Percentiles rank a stretch among this genome's conserved stretches.
Evolutionary conservation across 2,797 vertebrate species (phyloP).

Genomic region (Ataeniobius toweri): DNA sequence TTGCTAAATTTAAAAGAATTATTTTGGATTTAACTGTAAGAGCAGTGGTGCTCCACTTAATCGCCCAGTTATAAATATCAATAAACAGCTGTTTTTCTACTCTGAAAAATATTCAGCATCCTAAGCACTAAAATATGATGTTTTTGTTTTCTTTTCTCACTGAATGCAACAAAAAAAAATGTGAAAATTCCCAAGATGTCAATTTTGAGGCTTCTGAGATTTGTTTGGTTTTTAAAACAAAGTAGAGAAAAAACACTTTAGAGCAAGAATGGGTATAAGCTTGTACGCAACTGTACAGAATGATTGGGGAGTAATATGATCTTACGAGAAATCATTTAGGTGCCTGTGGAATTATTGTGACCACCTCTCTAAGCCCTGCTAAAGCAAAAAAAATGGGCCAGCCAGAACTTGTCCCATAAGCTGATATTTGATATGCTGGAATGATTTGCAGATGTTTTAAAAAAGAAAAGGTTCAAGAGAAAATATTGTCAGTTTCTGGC

Average conservation of each 20-base stretch:
- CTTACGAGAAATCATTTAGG: neutral
- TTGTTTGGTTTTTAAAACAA: neutral
- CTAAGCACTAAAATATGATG: neutral
- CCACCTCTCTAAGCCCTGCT: neutral
- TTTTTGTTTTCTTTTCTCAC: neutral
- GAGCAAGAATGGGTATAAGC: neutral
- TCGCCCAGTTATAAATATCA: neutral
- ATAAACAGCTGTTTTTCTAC: neutral
- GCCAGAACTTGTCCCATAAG: neutral
- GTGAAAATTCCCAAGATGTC: neutral
- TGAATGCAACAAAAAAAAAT: neutral
- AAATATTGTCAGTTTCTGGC: neutral
- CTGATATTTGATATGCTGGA: neutral
- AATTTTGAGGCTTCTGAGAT: neutral
- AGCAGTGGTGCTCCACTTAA: neutral
- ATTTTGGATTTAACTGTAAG: neutral
- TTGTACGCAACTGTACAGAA: neutral
- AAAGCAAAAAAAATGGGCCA: neutral
- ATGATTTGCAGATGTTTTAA: neutral
- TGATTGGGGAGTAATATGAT: neutral
- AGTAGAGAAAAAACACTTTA: neutral
- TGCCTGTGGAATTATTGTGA: neutral
- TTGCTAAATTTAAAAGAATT: neutral
- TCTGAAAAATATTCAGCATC: neutral
- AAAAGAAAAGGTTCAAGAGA: no score